Percentiles rank a stretch among this genome's conserved stretches.
phyloP scores from a whole-genome alignment of 2,113 vertebrate species.

The Lipophrys pholis region DNA sequence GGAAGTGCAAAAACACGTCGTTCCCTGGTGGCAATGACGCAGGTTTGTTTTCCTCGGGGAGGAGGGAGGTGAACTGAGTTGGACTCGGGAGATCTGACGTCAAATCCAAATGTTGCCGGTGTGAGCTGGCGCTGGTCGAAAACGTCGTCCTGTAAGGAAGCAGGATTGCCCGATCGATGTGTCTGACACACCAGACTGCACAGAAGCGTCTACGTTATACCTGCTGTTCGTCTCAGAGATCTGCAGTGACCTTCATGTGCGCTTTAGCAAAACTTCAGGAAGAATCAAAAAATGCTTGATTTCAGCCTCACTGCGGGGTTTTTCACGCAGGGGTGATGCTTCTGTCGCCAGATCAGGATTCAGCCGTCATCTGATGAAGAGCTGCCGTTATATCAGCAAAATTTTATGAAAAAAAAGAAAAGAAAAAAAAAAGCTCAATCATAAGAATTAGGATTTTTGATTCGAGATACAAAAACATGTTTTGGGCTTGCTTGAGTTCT shows the following conservation, averaged over 20 bases:
- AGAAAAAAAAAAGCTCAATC: too few species aligned
- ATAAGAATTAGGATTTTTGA: too few species aligned
- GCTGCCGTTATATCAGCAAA: too few species aligned
- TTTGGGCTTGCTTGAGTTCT: too few species aligned
- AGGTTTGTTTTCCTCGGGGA: slow-evolving; percentile 8
- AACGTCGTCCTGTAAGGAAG: background rate
- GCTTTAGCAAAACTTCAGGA: background rate
- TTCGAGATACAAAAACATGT: too few species aligned
- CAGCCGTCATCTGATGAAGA: too few species aligned
- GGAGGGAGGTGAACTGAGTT: background rate
- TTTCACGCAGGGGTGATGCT: background rate
- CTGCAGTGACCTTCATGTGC: background rate
- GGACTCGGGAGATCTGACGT: background rate
- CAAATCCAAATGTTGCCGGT: background rate
- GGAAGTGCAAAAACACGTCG: slow-evolving; percentile 5
- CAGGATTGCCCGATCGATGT: background rate
- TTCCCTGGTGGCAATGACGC: slow-evolving; percentile 19
- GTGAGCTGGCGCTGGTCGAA: background rate
- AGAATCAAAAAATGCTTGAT: too few species aligned
- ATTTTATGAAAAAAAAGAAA: too few species aligned
- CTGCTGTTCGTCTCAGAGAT: background rate
- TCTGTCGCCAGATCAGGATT: background rate
- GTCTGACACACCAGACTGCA: background rate
- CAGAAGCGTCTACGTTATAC: too few species aligned
- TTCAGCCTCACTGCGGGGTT: background rate